Conservation (phyloP, 2,888 invertebrate genomes). For the Zaprionus bogoriensis region DNA sequence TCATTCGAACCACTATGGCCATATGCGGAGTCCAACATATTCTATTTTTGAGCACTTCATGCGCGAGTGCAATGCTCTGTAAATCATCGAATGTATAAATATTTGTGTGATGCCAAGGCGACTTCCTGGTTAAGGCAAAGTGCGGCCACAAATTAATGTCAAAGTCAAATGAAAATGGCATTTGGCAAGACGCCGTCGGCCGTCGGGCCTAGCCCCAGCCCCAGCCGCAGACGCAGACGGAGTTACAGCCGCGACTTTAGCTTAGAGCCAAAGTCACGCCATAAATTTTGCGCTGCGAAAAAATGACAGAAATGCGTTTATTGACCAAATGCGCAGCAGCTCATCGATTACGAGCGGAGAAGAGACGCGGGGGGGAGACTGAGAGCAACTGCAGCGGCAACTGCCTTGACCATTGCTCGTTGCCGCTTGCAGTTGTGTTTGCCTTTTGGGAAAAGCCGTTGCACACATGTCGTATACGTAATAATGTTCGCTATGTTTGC, state of each 20-base stretch:
- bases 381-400: slow-evolving; percentile 18
- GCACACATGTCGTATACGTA: slow-evolving; percentile 68
- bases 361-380: not conserved
- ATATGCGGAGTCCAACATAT: too few species aligned
- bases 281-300: slow-evolving; percentile 66
- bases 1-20: too few species aligned
- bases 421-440: slow-evolving; percentile 30
- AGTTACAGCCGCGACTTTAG: slow-evolving; percentile 6
- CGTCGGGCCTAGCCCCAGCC: slow-evolving; percentile 1
- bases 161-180: slow-evolving; percentile 78
- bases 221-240: slow-evolving; percentile 3
- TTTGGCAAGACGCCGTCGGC: slow-evolving; percentile 58
- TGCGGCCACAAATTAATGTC: slow-evolving; percentile 78
- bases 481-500: slow-evolving; percentile 46
- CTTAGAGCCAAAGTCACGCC: slow-evolving; percentile 68
- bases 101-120: slow-evolving; percentile 41
- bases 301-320: slow-evolving; percentile 79
- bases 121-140: slow-evolving; percentile 76
- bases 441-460: slow-evolving; percentile 69
- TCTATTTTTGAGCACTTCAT: not conserved
- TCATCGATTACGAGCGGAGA: slow-evolving; percentile 70
- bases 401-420: slow-evolving; percentile 72
- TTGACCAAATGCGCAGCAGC: slow-evolving; percentile 75
- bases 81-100: slow-evolving; percentile 58
- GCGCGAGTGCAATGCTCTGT: slow-evolving; percentile 55